Percentiles rank a stretch among this genome's conserved stretches.
These are phyloP conservation scores for Lamellibrachia columna DNA, from an alignment of 2,888 invertebrate genomes.

Conservation along the genomic window DNA sequence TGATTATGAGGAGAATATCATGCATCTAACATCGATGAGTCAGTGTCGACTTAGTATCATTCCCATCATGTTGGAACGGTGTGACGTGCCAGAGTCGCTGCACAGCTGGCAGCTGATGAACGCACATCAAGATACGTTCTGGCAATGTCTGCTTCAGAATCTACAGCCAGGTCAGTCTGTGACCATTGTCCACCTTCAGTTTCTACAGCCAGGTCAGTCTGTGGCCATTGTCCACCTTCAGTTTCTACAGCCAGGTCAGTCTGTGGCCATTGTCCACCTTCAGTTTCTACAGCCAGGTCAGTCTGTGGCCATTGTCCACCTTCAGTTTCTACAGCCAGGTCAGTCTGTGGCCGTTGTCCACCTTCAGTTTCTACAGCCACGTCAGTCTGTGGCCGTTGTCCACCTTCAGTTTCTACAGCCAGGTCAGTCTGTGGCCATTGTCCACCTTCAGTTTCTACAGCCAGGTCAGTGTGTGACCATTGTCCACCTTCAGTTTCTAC, in stretches of 20 bases:
- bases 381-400: not conserved
- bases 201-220: too few relatives aligned
- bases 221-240: too few relatives aligned
- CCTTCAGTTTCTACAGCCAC: not conserved
- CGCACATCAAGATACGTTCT: constrained; percentile 49
- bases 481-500: not conserved
- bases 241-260: not conserved
- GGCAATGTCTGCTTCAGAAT: constrained; percentile 47
- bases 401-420: too few relatives aligned
- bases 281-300: constrained; percentile 49
- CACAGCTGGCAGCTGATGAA: constrained; percentile 49
- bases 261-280: too few relatives aligned
- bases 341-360: too few relatives aligned
- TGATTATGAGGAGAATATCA: constrained; percentile 51
- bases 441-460: too few relatives aligned
- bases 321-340: not conserved
- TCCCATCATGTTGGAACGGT: constrained; percentile 51
- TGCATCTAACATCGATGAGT: constrained; percentile 51
- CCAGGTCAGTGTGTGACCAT: not conserved
- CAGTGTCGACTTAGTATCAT: constrained; percentile 53
- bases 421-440: not conserved
- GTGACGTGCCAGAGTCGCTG: constrained; percentile 52
- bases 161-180: constrained; percentile 49
- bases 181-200: too few relatives aligned
- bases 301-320: constrained; percentile 22